Percentiles rank a stretch among this genome's conserved stretches.
Conservation (phyloP, 2,888 invertebrate species). For the Dicranocentrus wangi region DNA sequence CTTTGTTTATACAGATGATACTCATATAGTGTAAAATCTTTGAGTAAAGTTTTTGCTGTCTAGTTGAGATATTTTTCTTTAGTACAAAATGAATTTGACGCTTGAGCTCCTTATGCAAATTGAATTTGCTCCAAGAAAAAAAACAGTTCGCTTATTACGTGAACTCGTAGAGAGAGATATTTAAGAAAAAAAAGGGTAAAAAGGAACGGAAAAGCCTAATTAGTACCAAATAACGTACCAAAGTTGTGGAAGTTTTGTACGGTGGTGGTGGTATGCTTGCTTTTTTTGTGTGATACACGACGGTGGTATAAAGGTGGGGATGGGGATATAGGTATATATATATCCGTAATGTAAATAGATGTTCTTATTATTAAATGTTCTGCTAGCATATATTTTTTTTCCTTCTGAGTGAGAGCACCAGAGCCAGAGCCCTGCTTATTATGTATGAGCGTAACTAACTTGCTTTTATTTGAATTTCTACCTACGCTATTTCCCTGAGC, state of each 20-base stretch:
- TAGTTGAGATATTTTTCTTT: slow-evolving; percentile 15
- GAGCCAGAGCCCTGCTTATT: slow-evolving; percentile 18
- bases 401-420: too few relatives aligned
- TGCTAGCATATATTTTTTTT: too few relatives aligned
- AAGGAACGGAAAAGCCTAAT: slow-evolving; percentile 52
- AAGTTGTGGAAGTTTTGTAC: too few relatives aligned
- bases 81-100: slow-evolving; percentile 48
- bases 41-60: not conserved
- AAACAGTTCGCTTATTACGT: not conserved
- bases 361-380: too few relatives aligned
- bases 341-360: too few relatives aligned
- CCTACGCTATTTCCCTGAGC: too few relatives aligned
- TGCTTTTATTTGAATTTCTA: too few relatives aligned
- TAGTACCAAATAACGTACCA: slow-evolving; percentile 30
- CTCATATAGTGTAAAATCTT: not conserved
- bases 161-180: too few relatives aligned
- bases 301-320: too few relatives aligned
- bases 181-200: slow-evolving; percentile 13
- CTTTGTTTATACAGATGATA: slow-evolving; percentile 19
- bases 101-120: slow-evolving; percentile 58
- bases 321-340: too few relatives aligned
- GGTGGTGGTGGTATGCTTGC: too few relatives aligned
- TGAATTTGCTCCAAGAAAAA: slow-evolving; percentile 53
- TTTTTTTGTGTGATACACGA: too few relatives aligned
- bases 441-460: slow-evolving; percentile 20